phyloP scores from a whole-genome alignment of 2,888 invertebrate genomes.

The Microdon myrmicae region DNA sequence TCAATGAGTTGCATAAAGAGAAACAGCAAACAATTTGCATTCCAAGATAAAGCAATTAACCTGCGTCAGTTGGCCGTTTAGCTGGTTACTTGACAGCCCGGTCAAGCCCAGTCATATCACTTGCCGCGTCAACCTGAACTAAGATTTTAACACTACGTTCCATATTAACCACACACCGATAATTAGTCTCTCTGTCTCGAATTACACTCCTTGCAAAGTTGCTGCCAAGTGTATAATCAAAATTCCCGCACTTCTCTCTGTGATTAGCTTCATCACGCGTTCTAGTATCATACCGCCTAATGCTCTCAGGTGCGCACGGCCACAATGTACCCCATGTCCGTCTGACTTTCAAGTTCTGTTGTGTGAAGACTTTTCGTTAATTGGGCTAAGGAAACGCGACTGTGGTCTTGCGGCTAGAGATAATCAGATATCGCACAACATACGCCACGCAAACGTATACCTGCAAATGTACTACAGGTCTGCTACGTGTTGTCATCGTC shows the following conservation, averaged over 20 bases:
- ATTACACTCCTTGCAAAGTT: constrained; percentile 25
- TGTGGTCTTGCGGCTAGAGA: too few relatives aligned
- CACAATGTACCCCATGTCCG: constrained; percentile 7
- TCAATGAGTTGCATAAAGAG: constrained; percentile 31
- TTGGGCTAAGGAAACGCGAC: constrained; percentile 40
- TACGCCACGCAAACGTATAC: constrained; percentile 16
- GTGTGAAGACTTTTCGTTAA: constrained; percentile 47
- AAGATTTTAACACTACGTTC: constrained; percentile 38
- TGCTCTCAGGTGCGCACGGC: constrained; percentile 40
- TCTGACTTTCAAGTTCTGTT: too few relatives aligned
- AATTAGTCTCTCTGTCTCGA: constrained; percentile 46
- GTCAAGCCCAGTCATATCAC: constrained; percentile 17
- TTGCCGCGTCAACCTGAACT: constrained; percentile 40
- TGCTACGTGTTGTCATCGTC: constrained; percentile 47
- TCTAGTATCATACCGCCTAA: constrained; percentile 48
- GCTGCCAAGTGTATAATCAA: constrained; percentile 36
- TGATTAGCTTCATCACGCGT: constrained; percentile 49
- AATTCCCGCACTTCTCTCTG: constrained; percentile 41
- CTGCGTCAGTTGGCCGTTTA: constrained; percentile 1
- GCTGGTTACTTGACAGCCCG: neutral
- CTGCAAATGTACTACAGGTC: neutral
- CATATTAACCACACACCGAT: constrained; percentile 44
- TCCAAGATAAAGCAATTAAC: constrained; percentile 41
- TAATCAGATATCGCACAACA: constrained; percentile 12
- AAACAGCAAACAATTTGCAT: constrained; percentile 43